A percentile compares a stretch with the other conserved stretches of the same genome.
phyloP scores from a whole-genome alignment of 2,113 vertebrate species.

The Cyanoderma ruficeps region DNA sequence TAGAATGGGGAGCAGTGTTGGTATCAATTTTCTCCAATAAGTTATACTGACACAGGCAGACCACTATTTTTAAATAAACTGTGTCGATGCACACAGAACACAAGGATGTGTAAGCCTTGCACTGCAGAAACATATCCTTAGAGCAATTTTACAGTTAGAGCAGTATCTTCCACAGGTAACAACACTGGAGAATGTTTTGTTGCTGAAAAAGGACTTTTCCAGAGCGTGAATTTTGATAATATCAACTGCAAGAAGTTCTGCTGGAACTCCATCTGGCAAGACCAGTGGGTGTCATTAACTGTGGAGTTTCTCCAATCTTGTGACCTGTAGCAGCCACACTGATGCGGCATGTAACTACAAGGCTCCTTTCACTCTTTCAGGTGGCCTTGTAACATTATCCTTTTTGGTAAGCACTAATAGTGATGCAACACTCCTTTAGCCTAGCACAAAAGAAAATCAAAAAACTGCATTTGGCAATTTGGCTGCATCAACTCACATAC shows the following conservation, averaged over 20 bases:
- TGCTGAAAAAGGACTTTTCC: background rate
- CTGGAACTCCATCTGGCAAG: background rate
- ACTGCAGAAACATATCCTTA: background rate
- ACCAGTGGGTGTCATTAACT: background rate
- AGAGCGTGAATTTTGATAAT: background rate
- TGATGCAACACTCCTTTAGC: background rate
- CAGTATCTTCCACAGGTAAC: background rate
- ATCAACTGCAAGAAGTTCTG: background rate
- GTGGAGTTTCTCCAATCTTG: background rate
- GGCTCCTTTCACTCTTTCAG: background rate
- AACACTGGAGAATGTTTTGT: background rate
- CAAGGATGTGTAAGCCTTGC: background rate
- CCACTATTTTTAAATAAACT: background rate
- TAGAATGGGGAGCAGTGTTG: background rate
- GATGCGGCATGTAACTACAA: background rate
- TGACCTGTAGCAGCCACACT: background rate
- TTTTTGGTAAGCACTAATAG: background rate
- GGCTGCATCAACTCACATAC: background rate
- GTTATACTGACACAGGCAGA: background rate
- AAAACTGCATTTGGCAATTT: fast-evolving
- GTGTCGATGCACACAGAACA: background rate
- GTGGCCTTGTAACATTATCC: background rate
- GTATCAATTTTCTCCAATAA: background rate
- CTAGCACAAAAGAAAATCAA: background rate
- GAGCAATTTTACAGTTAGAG: background rate